Conservation (phyloP, 2,113 vertebrate genomes). For the Myodes glareolus region DNA sequence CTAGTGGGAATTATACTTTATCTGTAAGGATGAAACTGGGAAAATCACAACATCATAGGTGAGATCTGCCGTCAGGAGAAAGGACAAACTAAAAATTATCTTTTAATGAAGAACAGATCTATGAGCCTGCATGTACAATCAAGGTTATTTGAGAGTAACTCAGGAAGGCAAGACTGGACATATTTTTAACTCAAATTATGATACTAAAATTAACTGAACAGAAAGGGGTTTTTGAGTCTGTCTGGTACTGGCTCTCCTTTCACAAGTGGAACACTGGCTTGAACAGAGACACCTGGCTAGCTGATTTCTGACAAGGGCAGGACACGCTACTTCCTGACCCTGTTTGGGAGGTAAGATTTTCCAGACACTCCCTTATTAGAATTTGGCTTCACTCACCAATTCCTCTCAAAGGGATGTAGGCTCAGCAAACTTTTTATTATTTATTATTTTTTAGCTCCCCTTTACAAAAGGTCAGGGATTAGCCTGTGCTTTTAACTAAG, state of each 20-base stretch:
- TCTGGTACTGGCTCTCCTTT: neutral
- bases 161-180: conserved; percentile 3
- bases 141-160: conserved; percentile 18
- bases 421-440: neutral
- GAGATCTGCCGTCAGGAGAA: neutral
- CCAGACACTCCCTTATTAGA: neutral
- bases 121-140: neutral
- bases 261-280: neutral
- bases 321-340: neutral
- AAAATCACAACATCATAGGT: neutral
- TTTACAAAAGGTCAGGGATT: neutral
- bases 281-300: neutral
- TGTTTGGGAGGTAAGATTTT: neutral
- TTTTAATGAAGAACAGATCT: conserved; percentile 24
- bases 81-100: conserved; percentile 10
- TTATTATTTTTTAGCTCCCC: neutral
- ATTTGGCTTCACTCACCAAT: conserved; percentile 24
- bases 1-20: conserved; percentile 16
- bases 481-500: neutral
- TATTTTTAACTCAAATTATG: conserved; percentile 52
- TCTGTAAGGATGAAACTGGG: conserved; percentile 27
- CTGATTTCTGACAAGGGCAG: neutral
- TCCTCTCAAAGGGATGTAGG: conserved; percentile 6
- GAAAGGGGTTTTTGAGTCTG: neutral
- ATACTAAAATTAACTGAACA: conserved; percentile 26